Evolutionary conservation across 2,797 vertebrate species (phyloP).

Genomic region (Microchirus variegatus): DNA sequence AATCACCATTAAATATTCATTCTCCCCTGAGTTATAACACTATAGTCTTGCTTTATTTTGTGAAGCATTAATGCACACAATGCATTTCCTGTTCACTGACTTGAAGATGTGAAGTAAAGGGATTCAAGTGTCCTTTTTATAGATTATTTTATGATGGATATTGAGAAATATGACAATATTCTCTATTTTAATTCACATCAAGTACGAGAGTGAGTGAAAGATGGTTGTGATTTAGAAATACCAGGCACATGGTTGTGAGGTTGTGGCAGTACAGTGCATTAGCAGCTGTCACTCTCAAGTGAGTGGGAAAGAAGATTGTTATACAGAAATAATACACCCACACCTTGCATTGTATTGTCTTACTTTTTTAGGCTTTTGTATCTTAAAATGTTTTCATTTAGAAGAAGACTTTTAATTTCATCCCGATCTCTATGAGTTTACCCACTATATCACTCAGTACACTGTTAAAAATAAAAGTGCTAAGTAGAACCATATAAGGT

Average conservation of each 20-base stretch:
- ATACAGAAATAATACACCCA: no score
- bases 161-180: constrained; percentile 22
- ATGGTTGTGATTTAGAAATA: constrained; percentile 61
- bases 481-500: no score
- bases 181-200: constrained; percentile 28
- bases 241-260: constrained; percentile 64
- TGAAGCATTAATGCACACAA: constrained; percentile 46
- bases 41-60: constrained; percentile 33
- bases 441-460: no score
- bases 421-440: no score
- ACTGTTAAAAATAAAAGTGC: no score
- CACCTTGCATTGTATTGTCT: no score
- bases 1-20: constrained; percentile 66
- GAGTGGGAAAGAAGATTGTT: background rate
- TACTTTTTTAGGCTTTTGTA: no score
- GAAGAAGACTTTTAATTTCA: no score
- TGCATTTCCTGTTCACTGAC: constrained; percentile 23
- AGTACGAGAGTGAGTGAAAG: constrained; percentile 33
- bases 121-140: background rate
- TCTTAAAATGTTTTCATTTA: no score
- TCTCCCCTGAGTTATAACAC: constrained; percentile 32
- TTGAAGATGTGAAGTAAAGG: constrained; percentile 12
- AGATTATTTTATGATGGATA: background rate
- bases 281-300: constrained; percentile 35
- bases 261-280: constrained; percentile 68